Evolutionary conservation across 2,113 vertebrate genomes (phyloP), one percentile per base, ranked within the genome.

Genomic region (Egretta garzetta): DNA sequence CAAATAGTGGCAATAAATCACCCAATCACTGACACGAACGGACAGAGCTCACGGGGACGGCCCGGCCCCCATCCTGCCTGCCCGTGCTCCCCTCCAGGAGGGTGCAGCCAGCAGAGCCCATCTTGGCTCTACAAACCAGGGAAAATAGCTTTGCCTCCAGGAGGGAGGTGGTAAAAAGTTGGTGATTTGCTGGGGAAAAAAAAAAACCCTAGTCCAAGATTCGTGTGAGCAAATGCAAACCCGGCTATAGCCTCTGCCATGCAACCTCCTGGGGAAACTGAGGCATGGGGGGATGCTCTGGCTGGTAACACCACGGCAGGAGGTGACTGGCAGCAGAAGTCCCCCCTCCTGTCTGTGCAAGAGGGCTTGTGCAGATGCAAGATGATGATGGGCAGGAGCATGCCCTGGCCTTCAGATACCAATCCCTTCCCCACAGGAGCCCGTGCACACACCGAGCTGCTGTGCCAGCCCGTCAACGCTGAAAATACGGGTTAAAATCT

Each of bases 1-100:
- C 33, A 79, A 88, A 79, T 30, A 68, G 80, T 27, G 75, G 39
- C 66, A 18, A 91, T 91, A 91, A 88, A 79, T 95, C 88, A 82
- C 66, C 59, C 80, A 55, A 8, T 91, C 26, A 32, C 22, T 1
- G 4, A 17, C 50, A 23, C 5, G 22, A 52, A 73, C 0, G 16
- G 83, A n/a, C 79, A 85, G 56, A 43, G 80, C 68, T 74, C 32
- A 10, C 0, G 7, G 56, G 45, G 71, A 66, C 41, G 63, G 10
- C 30, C 43, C 0, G 3, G 20, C 30, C 60, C 56, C 0, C 1
- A 15, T 43, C 47, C 52, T 66, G 72, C 27, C 28, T 1, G 1
- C 4, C 33, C 10, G 1, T 0, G 4, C 47, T 67, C 11, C 16
- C 6, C 27, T 24, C 4, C 0, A 2, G 76, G 66, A 35, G 10